Conservation (phyloP, 2,888 invertebrate genomes). For the Keiferia lycopersicella region DNA sequence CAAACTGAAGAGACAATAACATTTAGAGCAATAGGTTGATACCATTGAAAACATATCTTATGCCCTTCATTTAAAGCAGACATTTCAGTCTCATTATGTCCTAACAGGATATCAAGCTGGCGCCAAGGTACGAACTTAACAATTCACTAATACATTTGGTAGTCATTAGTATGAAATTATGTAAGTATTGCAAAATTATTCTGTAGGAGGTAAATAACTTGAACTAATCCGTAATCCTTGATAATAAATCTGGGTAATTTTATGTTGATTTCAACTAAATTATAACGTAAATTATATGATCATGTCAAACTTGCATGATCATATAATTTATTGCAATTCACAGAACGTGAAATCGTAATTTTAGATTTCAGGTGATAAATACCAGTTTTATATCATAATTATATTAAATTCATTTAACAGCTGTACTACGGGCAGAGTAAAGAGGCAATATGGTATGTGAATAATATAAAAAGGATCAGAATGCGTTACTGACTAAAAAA, state of each 20-base stretch:
- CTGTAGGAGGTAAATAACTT: conserved; percentile 21
- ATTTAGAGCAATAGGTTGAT: conserved; percentile 50
- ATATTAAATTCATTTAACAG: too few species aligned
- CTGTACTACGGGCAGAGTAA: too few species aligned
- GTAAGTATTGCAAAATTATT: conserved; percentile 3
- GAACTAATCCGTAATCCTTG: conserved; percentile 33
- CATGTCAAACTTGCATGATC: not conserved
- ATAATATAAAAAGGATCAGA: not conserved
- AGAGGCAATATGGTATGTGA: too few species aligned
- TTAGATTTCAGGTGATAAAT: conserved; percentile 23
- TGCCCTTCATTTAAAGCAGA: not conserved
- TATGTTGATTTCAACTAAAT: conserved; percentile 24
- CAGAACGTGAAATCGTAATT: conserved; percentile 11
- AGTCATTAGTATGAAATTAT: not conserved
- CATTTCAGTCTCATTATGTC: not conserved
- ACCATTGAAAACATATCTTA: conserved; percentile 31
- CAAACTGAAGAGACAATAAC: conserved; percentile 54
- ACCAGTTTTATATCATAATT: not conserved
- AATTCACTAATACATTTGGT: not conserved
- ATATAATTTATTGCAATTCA: conserved; percentile 25
- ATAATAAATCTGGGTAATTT: conserved; percentile 20
- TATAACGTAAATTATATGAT: not conserved
- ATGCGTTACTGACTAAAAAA: not conserved
- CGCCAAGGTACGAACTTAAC: not conserved
- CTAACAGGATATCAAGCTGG: not conserved